phyloP scores from a whole-genome alignment of 1,140 invertebrate genomes.

The Zaprionus kolodkinae region DNA sequence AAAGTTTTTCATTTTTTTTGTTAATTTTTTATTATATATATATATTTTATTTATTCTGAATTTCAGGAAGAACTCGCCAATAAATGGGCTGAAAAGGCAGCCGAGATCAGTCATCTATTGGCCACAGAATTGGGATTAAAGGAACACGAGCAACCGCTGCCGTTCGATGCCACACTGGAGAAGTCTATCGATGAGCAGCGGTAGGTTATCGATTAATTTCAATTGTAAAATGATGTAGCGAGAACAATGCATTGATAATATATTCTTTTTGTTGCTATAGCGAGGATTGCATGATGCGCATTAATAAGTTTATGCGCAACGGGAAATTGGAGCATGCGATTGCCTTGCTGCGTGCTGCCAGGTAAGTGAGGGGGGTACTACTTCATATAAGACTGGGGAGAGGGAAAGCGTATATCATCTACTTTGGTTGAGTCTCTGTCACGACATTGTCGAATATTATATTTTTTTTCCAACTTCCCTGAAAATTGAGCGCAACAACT shows the following conservation, averaged over 20 bases:
- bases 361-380: constrained; percentile 86
- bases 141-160: constrained; percentile 87
- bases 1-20: too few species aligned
- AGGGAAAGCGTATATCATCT: not conserved
- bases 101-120: constrained; percentile 90
- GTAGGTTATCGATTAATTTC: constrained; percentile 84
- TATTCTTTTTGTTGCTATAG: constrained; percentile 85
- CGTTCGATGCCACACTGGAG: constrained; percentile 95
- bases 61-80: constrained; percentile 85
- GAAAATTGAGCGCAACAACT: constrained; percentile 49
- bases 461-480: not conserved
- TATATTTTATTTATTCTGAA: constrained; percentile 38
- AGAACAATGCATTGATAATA: constrained; percentile 14
- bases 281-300: constrained; percentile 93
- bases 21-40: too few species aligned
- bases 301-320: constrained; percentile 90
- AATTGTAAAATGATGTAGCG: not conserved
- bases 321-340: constrained; percentile 91
- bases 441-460: constrained; percentile 15
- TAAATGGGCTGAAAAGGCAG: constrained; percentile 90
- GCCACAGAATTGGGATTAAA: constrained; percentile 85
- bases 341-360: constrained; percentile 92
- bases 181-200: constrained; percentile 94
- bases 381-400: too few species aligned
- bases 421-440: constrained; percentile 17